phyloP scores from a whole-genome alignment of 2,888 invertebrate genomes.

The Leptogaster cylindrica region DNA sequence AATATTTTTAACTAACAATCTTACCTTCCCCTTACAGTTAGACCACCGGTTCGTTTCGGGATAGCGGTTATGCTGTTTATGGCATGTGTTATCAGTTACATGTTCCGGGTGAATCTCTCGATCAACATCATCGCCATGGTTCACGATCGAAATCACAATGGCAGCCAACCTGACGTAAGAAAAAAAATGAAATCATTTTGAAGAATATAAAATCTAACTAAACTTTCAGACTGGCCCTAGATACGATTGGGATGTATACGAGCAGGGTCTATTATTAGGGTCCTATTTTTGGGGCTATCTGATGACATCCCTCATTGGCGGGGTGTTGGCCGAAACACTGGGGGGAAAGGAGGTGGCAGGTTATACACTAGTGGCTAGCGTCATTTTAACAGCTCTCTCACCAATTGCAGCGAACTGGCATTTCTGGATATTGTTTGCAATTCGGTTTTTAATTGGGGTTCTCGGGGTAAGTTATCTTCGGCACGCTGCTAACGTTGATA shows the following conservation, averaged over 20 bases:
- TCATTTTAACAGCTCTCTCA: slow-evolving; percentile 66
- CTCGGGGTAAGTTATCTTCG: slow-evolving; percentile 64
- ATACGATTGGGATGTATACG: slow-evolving; percentile 67
- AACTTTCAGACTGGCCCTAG: slow-evolving; percentile 62
- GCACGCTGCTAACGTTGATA: no score
- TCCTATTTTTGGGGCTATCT: slow-evolving; percentile 76
- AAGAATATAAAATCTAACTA: not conserved
- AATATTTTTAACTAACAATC: no score
- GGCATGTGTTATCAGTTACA: slow-evolving; percentile 74
- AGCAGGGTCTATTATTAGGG: slow-evolving; percentile 71
- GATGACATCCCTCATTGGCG: slow-evolving; percentile 70
- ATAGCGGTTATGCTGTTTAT: slow-evolving; percentile 75
- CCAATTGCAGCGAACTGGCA: slow-evolving; percentile 68
- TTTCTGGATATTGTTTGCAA: slow-evolving; percentile 65
- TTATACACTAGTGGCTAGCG: slow-evolving; percentile 63
- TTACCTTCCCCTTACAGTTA: no score
- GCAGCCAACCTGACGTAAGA: slow-evolving; percentile 60
- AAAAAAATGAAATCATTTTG: not conserved
- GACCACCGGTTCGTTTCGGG: slow-evolving; percentile 64
- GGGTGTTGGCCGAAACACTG: slow-evolving; percentile 70
- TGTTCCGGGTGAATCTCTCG: slow-evolving; percentile 78
- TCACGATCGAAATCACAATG: slow-evolving; percentile 55
- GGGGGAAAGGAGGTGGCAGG: slow-evolving; percentile 70
- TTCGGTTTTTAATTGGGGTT: slow-evolving; percentile 69
- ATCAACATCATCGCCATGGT: slow-evolving; percentile 77